phyloP scores from a whole-genome alignment of 2,113 vertebrate genomes.

The Theropithecus gelada region DNA sequence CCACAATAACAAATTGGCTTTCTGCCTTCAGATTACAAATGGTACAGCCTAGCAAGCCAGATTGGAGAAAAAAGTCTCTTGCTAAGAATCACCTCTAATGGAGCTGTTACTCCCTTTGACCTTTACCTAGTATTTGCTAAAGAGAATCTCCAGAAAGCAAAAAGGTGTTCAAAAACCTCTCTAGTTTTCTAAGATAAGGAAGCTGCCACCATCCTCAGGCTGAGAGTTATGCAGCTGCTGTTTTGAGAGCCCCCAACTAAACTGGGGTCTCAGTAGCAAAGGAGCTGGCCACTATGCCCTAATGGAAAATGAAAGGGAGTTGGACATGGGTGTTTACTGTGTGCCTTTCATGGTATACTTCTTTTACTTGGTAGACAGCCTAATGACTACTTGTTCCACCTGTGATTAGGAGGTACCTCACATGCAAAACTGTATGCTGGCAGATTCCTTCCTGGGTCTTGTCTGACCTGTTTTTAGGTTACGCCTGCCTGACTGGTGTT shows the following conservation, averaged over 20 bases:
- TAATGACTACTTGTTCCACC: background rate
- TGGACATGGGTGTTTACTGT: background rate
- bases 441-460: background rate
- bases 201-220: background rate
- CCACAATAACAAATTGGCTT: background rate
- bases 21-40: background rate
- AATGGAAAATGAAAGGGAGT: background rate
- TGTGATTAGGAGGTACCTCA: background rate
- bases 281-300: background rate
- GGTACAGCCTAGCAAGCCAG: background rate
- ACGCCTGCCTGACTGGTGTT: background rate
- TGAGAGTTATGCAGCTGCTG: background rate
- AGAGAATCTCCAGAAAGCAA: background rate
- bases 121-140: slow-evolving; percentile 7
- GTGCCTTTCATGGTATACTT: background rate
- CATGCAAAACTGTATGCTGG: background rate
- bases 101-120: background rate
- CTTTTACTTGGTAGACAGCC: background rate
- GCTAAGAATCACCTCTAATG: background rate
- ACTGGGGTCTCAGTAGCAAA: background rate
- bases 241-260: background rate
- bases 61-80: background rate
- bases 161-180: background rate
- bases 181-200: background rate
- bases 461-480: background rate